Base-by-base conservation (phyloP, 2,797 vertebrate species). In the Channallabes apus region DNA sequence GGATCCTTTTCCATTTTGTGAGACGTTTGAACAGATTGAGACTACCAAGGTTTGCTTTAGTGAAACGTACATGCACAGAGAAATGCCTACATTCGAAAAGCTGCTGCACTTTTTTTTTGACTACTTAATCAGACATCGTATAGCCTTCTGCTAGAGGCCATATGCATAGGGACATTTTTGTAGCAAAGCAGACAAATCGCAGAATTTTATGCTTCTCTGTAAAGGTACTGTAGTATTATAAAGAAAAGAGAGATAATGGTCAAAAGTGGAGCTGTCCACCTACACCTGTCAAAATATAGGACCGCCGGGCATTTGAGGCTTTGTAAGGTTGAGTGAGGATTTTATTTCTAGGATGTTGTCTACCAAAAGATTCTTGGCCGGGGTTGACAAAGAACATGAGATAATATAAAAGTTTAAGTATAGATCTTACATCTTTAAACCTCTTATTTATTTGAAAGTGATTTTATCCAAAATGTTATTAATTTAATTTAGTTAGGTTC, bases 11-110 rank as follows among this genome's bases (percentile, higher is more conserved):
- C 41, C 38, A 20, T 65, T 68, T 76, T 72, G 12, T 18, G 17
- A 17, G 67, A 22, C 6, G 46, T 14, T 51, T 72, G 14, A 85
- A 54, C 84, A 85, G 78, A 81, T 73, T 80, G 78, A 56, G 27
- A 22, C 38, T 6, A 18, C 84, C 54, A 58, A 61, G 27, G 67
- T 64, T 80, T 73, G 54, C 24, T 79, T 80, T 51, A 69, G n/a
- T 4, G 22, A 84, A 59, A 32, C 62, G 77, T 80, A 71, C 65
- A 78, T 80, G 27, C 54, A 64, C 59, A 85, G 35, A 35, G 32
- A 79, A 62, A 61, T 41, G 58, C 35, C 12, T 62, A 79, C 12
- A 3, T 27, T 12, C 27, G 11, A 58, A 24, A 80, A 65, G 3
- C 61, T 18, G 32, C 24, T 62, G 22, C 24, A n/a, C 14, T 64